phyloP scores from a whole-genome alignment of 2,113 vertebrate species.

The Stigmatopora argus region DNA sequence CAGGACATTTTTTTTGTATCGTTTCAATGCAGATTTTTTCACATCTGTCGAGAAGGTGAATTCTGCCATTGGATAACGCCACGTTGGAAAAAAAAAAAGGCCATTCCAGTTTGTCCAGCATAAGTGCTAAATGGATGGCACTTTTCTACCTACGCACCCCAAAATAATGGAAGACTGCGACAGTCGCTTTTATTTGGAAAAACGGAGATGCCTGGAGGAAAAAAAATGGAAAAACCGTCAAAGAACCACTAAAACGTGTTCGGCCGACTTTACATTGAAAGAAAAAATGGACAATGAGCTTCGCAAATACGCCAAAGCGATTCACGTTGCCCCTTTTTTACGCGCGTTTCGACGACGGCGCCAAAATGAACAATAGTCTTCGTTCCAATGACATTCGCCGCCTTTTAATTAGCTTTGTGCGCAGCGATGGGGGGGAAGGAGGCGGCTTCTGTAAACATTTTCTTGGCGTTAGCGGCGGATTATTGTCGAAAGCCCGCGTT shows the following conservation, averaged over 20 bases:
- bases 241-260: neutral
- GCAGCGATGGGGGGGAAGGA: neutral
- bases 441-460: constrained; percentile 4
- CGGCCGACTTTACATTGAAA: neutral
- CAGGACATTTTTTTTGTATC: too few relatives aligned
- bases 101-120: neutral
- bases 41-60: too few relatives aligned
- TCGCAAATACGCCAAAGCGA: neutral
- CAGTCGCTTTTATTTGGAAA: neutral
- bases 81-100: too few relatives aligned
- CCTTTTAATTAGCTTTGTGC: constrained; percentile 24
- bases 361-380: neutral
- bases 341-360: neutral
- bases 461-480: constrained; percentile 22
- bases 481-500: constrained; percentile 37
- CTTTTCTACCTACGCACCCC: neutral
- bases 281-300: neutral
- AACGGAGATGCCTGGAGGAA: neutral
- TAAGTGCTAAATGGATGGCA: neutral
- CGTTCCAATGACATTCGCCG: neutral
- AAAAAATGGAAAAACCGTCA: neutral
- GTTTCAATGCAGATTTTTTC: too few relatives aligned
- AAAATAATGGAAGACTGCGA: neutral
- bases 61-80: too few relatives aligned
- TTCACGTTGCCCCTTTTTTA: neutral